phyloP scores from a whole-genome alignment of 2,888 invertebrate species.

The Phengaris arion region DNA sequence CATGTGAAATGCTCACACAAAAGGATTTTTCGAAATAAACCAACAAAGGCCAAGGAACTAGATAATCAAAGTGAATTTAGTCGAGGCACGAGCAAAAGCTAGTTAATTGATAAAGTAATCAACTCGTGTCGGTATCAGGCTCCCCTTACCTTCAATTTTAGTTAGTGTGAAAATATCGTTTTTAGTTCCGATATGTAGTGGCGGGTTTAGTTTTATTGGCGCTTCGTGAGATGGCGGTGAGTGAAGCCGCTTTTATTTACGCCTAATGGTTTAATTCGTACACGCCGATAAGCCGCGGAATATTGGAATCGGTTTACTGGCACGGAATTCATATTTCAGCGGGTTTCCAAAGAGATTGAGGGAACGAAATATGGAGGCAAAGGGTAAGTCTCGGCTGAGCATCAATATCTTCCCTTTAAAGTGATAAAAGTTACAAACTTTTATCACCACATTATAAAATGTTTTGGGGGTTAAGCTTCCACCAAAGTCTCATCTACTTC shows the following conservation, averaged over 20 bases:
- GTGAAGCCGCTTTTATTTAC: conserved; percentile 34
- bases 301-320: not conserved
- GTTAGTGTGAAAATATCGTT: conserved; percentile 16
- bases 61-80: not conserved
- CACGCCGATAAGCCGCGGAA: conserved; percentile 29
- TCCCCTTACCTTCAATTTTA: not conserved
- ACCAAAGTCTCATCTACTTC: too few relatives aligned
- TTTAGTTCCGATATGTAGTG: not conserved
- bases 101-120: conserved; percentile 13
- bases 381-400: not conserved
- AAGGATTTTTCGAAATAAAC: not conserved
- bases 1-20: not conserved
- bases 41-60: not conserved
- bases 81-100: not conserved
- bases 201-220: conserved; percentile 22
- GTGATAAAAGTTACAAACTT: not conserved
- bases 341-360: not conserved
- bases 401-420: not conserved
- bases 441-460: too few relatives aligned
- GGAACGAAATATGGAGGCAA: not conserved
- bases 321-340: not conserved
- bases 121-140: not conserved
- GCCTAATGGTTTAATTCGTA: conserved; percentile 35
- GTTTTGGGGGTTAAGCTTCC: too few relatives aligned
- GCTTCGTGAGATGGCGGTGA: conserved; percentile 35